Percentiles rank a stretch among this genome's conserved stretches.
Evolutionary conservation across 2,888 invertebrate species (phyloP).

Genomic region (Esperia sulphurella): DNA sequence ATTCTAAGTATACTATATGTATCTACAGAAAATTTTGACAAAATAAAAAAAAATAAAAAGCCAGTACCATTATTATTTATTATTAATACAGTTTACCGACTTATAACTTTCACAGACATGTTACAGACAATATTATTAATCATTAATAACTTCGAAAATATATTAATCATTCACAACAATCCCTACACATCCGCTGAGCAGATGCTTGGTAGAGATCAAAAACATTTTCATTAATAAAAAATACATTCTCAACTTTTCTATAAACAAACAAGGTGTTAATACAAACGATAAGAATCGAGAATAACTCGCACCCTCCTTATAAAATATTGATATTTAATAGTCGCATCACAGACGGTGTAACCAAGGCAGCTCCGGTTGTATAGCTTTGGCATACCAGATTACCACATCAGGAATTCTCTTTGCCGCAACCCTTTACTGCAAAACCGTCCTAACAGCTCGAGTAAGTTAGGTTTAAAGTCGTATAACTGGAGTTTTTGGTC

Average conservation of each 20-base stretch:
- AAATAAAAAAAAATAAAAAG: too few species aligned
- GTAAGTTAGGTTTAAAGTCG: constrained; percentile 23
- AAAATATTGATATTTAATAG: constrained; percentile 77
- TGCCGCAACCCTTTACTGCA: constrained; percentile 19
- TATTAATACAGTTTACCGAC: not conserved
- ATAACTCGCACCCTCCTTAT: constrained; percentile 57
- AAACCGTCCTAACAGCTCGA: constrained; percentile 8
- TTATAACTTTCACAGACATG: not conserved
- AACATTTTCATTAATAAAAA: constrained; percentile 43
- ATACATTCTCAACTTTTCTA: constrained; percentile 36
- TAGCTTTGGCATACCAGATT: constrained; percentile 68
- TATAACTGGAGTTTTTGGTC: constrained; percentile 10
- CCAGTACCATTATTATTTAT: constrained; percentile 1
- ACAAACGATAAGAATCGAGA: constrained; percentile 60
- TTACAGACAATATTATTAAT: constrained; percentile 10
- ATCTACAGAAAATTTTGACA: too few species aligned
- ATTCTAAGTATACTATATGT: too few species aligned
- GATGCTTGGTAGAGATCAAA: constrained; percentile 51
- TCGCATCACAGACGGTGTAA: constrained; percentile 64
- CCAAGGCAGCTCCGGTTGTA: constrained; percentile 58
- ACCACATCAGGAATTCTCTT: constrained; percentile 64
- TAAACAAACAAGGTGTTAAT: constrained; percentile 77
- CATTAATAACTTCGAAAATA: constrained; percentile 29
- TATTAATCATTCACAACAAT: constrained; percentile 53
- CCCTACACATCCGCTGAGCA: constrained; percentile 40